Conservation (phyloP, 2,888 invertebrate genomes). For the Drosophila sordidula region DNA sequence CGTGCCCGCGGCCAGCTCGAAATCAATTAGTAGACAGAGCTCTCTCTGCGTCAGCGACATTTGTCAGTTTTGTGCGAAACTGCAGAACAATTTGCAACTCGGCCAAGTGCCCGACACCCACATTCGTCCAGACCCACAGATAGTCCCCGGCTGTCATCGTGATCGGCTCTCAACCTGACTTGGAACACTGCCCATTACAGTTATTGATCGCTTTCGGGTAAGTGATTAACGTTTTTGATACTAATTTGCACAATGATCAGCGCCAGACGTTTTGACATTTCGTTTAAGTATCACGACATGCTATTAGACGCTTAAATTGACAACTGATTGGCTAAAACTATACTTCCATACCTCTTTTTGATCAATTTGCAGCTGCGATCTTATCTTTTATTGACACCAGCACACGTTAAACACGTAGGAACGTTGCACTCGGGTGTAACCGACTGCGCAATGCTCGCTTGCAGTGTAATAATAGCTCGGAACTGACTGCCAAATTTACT, state of each 20-base stretch:
- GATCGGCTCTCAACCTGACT: constrained; percentile 22
- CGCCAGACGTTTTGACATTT: no score
- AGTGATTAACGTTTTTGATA: constrained; percentile 37
- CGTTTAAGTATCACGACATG: neutral
- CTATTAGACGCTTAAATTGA: neutral
- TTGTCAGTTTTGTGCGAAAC: constrained; percentile 79
- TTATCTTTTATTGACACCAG: no score
- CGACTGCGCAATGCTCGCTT: no score
- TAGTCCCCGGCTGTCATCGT: constrained; percentile 1
- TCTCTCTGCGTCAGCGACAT: constrained; percentile 43
- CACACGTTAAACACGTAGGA: no score
- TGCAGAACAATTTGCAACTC: constrained; percentile 58
- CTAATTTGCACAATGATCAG: neutral
- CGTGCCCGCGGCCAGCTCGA: constrained; percentile 66
- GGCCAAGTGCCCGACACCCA: constrained; percentile 38
- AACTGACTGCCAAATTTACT: no score
- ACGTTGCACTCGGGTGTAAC: no score
- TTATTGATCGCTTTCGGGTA: constrained; percentile 46
- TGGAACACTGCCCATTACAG: constrained; percentile 50
- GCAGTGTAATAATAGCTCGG: no score
- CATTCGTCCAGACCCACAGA: constrained; percentile 6
- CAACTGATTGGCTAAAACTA: neutral
- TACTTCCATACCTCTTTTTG: neutral
- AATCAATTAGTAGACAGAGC: constrained; percentile 74
- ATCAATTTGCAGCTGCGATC: neutral